phyloP scores from a whole-genome alignment of 2,797 vertebrate species.

The Rhadinocentrus ornatus region DNA sequence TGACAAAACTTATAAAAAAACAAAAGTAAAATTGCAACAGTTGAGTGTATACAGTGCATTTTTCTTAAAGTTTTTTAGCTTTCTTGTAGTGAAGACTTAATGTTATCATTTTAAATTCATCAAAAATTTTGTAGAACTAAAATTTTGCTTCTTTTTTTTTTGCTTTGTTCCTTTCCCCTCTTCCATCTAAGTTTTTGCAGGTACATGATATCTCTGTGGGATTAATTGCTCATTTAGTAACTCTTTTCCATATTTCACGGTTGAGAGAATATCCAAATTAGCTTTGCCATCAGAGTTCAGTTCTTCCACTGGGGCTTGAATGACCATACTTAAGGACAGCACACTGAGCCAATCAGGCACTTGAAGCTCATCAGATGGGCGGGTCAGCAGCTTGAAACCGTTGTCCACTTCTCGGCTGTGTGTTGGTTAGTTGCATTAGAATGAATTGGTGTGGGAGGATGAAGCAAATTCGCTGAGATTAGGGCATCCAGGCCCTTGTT shows the following conservation, averaged over 20 bases:
- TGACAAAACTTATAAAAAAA: constrained; percentile 37
- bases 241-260: constrained; percentile 80
- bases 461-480: constrained; percentile 57
- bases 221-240: constrained; percentile 84
- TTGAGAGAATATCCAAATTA: constrained; percentile 80
- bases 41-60: constrained; percentile 12
- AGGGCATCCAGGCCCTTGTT: constrained; percentile 60
- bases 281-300: constrained; percentile 79
- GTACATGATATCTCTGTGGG: constrained; percentile 77
- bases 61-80: not conserved
- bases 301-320: constrained; percentile 67
- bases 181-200: constrained; percentile 66
- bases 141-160: constrained; percentile 36
- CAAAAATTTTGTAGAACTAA: not conserved
- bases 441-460: constrained; percentile 48
- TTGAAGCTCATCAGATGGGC: constrained; percentile 46
- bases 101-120: not conserved
- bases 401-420: constrained; percentile 36
- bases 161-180: constrained; percentile 43
- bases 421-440: constrained; percentile 35
- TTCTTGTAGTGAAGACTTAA: not conserved
- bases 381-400: constrained; percentile 40
- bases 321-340: constrained; percentile 70
- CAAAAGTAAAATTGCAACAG: constrained; percentile 16
- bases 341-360: constrained; percentile 53